phyloP scores from a whole-genome alignment of 2,113 vertebrate species.

The Pseudonaja textilis region DNA sequence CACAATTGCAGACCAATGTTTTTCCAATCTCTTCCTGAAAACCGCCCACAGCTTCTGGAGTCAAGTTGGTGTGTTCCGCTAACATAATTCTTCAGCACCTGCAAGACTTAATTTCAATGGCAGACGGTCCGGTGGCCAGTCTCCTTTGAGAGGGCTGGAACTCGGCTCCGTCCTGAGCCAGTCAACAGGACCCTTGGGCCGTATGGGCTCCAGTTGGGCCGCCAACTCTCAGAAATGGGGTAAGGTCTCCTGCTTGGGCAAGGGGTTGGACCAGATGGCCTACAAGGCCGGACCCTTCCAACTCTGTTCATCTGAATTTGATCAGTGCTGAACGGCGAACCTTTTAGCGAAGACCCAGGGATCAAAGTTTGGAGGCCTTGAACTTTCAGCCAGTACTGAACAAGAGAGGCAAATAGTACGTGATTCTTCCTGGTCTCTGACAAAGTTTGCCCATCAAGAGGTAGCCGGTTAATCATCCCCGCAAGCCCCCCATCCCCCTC shows the following conservation, averaged over 20 bases:
- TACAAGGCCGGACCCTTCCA: no score
- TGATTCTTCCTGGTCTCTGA: neutral
- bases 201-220: neutral
- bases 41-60: neutral
- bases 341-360: neutral
- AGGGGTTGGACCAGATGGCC: no score
- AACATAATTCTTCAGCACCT: neutral
- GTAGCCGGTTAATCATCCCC: slow-evolving; percentile 47
- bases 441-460: neutral
- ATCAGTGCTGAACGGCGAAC: no score
- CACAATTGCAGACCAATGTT: neutral
- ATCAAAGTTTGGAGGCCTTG: neutral
- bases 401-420: neutral
- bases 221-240: no score
- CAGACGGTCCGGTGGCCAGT: neutral
- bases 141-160: neutral
- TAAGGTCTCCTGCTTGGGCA: no score
- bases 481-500: slow-evolving; percentile 20
- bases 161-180: neutral
- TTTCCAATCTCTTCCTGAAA: neutral
- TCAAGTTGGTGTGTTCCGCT: neutral
- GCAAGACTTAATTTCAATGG: neutral
- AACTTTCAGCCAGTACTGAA: neutral
- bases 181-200: no score
- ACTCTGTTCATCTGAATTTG: no score